phyloP scores from a whole-genome alignment of 2,888 invertebrate species.

The Cynaeus angustus region DNA sequence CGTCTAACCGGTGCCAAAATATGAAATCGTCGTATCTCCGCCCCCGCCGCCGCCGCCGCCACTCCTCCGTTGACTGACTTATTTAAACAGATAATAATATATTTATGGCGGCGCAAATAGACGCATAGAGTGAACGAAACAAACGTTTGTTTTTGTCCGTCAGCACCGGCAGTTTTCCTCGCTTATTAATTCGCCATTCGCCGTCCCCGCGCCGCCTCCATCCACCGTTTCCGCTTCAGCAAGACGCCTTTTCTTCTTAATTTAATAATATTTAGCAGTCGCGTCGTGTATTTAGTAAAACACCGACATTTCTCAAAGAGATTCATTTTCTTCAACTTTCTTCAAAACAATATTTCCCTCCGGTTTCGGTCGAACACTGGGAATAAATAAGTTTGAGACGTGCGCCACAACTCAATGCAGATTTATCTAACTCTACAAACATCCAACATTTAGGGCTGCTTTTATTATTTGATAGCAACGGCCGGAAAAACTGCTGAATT shows the following conservation, averaged over 20 bases:
- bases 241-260: slow-evolving; percentile 68
- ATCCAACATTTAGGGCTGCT: slow-evolving; percentile 23
- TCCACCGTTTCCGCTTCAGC: slow-evolving; percentile 63
- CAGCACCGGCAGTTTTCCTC: slow-evolving; percentile 52
- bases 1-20: slow-evolving; percentile 27
- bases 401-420: slow-evolving; percentile 53
- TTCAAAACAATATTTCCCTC: slow-evolving; percentile 65
- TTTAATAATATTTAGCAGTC: slow-evolving; percentile 69
- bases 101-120: slow-evolving; percentile 40
- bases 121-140: slow-evolving; percentile 17
- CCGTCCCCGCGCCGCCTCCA: slow-evolving; percentile 19
- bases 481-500: slow-evolving; percentile 17
- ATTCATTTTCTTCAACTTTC: slow-evolving; percentile 65
- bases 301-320: slow-evolving; percentile 64
- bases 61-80: slow-evolving; percentile 7
- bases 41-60: neutral
- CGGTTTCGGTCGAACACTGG: slow-evolving; percentile 53
- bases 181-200: slow-evolving; percentile 58
- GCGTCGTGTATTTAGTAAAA: slow-evolving; percentile 66
- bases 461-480: slow-evolving; percentile 24
- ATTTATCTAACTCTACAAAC: slow-evolving; percentile 43
- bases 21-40: slow-evolving; percentile 1
- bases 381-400: slow-evolving; percentile 28
- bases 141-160: slow-evolving; percentile 55
- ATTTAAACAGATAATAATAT: slow-evolving; percentile 40